Evolutionary conservation across 2,797 vertebrate species (phyloP).

Genomic region (Sternarchorhynchus goeldii): DNA sequence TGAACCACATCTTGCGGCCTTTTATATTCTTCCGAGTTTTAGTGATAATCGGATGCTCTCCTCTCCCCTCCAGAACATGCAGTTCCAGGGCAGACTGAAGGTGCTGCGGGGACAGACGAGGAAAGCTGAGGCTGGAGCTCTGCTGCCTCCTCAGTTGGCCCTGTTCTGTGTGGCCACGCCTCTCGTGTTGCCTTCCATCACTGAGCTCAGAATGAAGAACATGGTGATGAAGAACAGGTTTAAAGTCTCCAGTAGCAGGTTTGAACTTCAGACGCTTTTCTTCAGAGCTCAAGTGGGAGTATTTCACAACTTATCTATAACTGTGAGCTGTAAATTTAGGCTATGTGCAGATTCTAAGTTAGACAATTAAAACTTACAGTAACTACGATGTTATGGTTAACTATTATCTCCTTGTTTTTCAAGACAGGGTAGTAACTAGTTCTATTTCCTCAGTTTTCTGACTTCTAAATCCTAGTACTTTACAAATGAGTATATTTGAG

Average conservation of each 20-base stretch:
- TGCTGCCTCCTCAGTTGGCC: constrained; percentile 76
- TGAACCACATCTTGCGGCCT: no score
- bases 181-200: constrained; percentile 70
- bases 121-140: constrained; percentile 72
- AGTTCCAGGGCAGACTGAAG: constrained; percentile 85
- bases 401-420: no score
- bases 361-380: no score
- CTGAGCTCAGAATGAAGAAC: constrained; percentile 75
- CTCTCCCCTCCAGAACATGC: constrained; percentile 76
- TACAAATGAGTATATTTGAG: no score
- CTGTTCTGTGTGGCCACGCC: constrained; percentile 83
- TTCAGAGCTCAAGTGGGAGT: neutral
- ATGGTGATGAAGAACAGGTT: constrained; percentile 72
- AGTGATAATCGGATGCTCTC: neutral
- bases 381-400: no score
- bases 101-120: constrained; percentile 85
- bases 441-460: no score
- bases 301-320: no score
- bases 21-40: no score
- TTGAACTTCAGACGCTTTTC: neutral
- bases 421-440: no score
- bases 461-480: no score
- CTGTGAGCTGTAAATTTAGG: no score
- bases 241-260: constrained; percentile 62
- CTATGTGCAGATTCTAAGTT: no score